A percentile compares a stretch with the other conserved stretches of the same genome.
Conservation (phyloP, 2,113 vertebrate genomes). For the Brachionichthys hirsutus region DNA sequence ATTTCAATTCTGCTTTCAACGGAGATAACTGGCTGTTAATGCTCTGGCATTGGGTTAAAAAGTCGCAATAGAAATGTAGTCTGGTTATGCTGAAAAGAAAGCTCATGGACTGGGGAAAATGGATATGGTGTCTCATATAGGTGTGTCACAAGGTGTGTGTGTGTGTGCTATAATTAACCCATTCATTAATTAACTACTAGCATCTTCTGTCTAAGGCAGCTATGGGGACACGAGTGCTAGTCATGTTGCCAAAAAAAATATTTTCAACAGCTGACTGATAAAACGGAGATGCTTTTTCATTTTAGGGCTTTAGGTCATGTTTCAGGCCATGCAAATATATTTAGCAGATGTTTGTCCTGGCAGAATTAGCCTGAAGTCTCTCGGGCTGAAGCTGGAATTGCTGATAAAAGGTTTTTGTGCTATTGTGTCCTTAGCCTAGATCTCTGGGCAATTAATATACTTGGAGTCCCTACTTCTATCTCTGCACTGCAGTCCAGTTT, state of each 20-base stretch:
- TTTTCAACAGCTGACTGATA: conserved; percentile 40
- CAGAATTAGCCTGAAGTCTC: conserved; percentile 45
- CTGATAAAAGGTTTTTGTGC: conserved; percentile 50
- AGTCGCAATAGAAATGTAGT: no score
- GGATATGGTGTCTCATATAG: not conserved
- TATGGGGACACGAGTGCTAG: conserved; percentile 4
- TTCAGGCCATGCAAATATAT: conserved; percentile 46
- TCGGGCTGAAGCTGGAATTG: conserved; percentile 47
- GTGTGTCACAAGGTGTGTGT: not conserved
- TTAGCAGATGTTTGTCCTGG: conserved; percentile 64
- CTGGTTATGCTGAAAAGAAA: conserved; percentile 2
- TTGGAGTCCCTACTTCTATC: conserved; percentile 14
- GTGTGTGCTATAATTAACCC: not conserved
- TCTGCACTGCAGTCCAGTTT: conserved; percentile 17
- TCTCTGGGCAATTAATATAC: conserved; percentile 44
- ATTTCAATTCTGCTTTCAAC: no score
- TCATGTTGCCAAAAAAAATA: conserved; percentile 10
- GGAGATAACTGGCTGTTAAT: no score
- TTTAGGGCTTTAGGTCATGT: conserved; percentile 41
- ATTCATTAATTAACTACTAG: conserved; percentile 19
- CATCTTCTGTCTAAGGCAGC: not conserved
- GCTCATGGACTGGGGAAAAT: not conserved
- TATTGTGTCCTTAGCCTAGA: conserved; percentile 51
- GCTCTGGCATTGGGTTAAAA: no score
- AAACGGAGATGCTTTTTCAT: conserved; percentile 33